Evolutionary conservation across 2,888 invertebrate species (phyloP).

Genomic region (Oithona nana): DNA sequence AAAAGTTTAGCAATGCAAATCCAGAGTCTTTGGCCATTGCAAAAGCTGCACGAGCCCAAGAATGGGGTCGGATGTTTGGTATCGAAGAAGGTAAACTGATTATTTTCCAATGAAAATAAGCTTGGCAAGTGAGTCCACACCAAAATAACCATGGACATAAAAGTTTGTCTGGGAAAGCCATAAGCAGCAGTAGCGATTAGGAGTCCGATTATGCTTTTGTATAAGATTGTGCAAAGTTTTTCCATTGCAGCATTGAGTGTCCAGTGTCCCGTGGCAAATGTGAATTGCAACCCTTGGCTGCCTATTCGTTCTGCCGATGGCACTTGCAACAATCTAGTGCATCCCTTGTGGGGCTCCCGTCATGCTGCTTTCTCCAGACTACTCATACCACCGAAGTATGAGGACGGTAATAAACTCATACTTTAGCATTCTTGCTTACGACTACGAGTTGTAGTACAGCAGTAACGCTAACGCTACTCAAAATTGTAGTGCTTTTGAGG

Average conservation of each 20-base stretch:
- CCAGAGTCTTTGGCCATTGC: background rate
- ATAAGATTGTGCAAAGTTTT: no score
- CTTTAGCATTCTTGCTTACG: background rate
- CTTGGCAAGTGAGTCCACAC: no score
- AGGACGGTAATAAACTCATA: background rate
- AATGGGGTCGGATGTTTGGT: background rate
- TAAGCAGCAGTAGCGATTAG: no score
- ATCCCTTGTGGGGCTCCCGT: conserved; percentile 1
- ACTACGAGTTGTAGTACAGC: no score
- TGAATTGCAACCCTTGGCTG: background rate
- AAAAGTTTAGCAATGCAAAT: background rate
- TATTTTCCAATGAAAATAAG: no score
- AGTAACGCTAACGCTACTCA: no score
- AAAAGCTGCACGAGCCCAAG: background rate
- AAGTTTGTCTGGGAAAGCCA: no score
- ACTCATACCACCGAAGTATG: conserved; percentile 2
- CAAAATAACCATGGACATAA: no score
- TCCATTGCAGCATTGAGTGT: background rate
- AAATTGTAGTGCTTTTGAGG: no score
- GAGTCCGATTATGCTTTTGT: no score
- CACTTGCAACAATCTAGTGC: conserved; percentile 1
- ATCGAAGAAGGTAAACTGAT: background rate
- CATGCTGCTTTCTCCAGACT: background rate
- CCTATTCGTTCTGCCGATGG: conserved; percentile 2
- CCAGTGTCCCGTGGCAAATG: background rate